Evolutionary conservation across 2,888 invertebrate genomes (phyloP).

Genomic region (Synergus umbraculus): DNA sequence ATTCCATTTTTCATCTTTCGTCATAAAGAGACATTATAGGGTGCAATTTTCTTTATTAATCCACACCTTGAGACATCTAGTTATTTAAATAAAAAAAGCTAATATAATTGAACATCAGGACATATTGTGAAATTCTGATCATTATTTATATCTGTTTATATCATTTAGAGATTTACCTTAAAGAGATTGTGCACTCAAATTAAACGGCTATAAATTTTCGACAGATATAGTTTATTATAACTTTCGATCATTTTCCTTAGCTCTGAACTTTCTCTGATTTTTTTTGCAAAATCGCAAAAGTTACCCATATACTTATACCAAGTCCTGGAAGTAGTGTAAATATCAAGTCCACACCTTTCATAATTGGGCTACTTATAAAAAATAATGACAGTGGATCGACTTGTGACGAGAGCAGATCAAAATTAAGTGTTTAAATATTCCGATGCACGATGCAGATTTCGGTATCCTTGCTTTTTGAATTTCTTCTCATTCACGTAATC

Average conservation of each 20-base stretch:
- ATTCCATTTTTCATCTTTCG: neutral
- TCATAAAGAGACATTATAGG: neutral
- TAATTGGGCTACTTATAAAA: conserved; percentile 9
- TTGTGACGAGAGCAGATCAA: neutral
- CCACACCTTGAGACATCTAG: too few species aligned
- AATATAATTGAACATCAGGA: too few species aligned
- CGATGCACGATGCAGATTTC: neutral
- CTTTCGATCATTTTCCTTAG: neutral
- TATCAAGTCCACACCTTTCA: neutral
- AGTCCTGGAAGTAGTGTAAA: neutral
- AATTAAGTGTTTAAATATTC: neutral
- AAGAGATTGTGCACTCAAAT: too few species aligned
- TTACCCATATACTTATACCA: neutral
- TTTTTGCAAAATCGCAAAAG: neutral
- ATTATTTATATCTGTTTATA: too few species aligned
- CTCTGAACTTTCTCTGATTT: conserved; percentile 15
- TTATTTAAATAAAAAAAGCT: too few species aligned
- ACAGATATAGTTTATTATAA: too few species aligned
- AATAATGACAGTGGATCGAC: neutral
- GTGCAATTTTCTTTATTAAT: neutral
- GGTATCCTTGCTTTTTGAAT: neutral
- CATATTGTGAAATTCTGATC: too few species aligned
- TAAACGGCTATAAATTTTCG: too few species aligned
- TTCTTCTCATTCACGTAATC: neutral
- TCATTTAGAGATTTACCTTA: too few species aligned